Evolutionary conservation across 1,140 invertebrate species (phyloP), one percentile per base, ranked within the genome.

Genomic region (Bombus confusus): DNA sequence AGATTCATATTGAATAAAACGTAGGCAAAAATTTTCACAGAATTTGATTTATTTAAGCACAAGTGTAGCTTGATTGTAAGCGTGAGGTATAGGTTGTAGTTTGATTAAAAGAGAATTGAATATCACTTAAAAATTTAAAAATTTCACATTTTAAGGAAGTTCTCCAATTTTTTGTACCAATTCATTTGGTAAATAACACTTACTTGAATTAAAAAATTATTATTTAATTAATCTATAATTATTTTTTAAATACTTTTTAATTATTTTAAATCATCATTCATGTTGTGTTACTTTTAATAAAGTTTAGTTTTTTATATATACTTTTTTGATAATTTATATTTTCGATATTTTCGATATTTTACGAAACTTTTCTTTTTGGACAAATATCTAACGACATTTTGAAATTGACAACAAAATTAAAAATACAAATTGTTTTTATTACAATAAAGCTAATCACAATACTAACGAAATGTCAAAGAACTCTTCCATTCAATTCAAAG

Each of bases 21-120:
- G 3, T 18, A 52, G 13, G 10, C n/a, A 66, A 41, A 41, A 31
- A 79, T 62, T 47, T 34, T 34, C 10, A 3, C 10, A 57, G 5
- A 75, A 28, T 75, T 75, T 34, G 8, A 1, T 75, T 71, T 15
- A 71, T 41, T 71, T 57, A 15, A 75, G 12, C 34, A 75, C 28
- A 75, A 25, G 22, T 34, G 47, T 18, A 74, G 10, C 41, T 39
- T 74, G 72, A 74, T 74, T 47, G 18, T 52, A 52, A 18, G 47
- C 47, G 47, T 37, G 37, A 37, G 3, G 37, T 52, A 22, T 52
- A 52, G 47, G 9, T 28, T 57, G 10, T 57, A 28, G 31, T 47
- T 43, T 75, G 73, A 75, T 57, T 37, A 34, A 37, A 75, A 72
- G 13, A 72, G 12, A 75, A 52, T 75, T 75, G 10, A 75, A 75